Evolutionary conservation across 2,797 vertebrate genomes (phyloP).

Genomic region (Darevskia mixta): DNA sequence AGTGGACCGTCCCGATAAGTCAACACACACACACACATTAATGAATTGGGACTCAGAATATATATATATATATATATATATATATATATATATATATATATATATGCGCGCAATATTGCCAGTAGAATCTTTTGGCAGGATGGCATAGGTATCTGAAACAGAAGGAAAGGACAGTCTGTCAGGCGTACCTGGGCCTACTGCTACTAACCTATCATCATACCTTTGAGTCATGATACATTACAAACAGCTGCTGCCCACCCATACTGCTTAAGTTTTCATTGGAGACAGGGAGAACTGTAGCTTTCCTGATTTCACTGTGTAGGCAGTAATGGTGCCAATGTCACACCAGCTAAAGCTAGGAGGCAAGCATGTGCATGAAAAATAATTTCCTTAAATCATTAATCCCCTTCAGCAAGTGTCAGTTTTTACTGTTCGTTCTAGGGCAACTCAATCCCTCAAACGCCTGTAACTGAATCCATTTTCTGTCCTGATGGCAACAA

Average conservation of each 20-base stretch:
- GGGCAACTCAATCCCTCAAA: background rate
- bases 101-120: background rate
- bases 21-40: background rate
- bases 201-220: constrained; percentile 8
- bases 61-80: too few relatives aligned
- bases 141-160: background rate
- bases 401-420: background rate
- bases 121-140: background rate
- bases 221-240: constrained; percentile 5
- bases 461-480: background rate
- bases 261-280: background rate
- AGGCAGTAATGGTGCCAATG: background rate
- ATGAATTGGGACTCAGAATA: constrained; percentile 9
- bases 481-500: background rate
- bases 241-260: constrained; percentile 12
- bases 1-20: background rate
- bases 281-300: background rate
- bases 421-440: background rate
- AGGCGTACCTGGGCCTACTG: constrained; percentile 13
- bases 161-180: constrained; percentile 19
- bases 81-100: too few relatives aligned
- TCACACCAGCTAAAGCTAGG: constrained; percentile 6
- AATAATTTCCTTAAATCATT: background rate
- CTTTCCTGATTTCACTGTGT: background rate
- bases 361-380: background rate